Evolutionary conservation across 2,888 invertebrate species (phyloP), one percentile per base, ranked within the genome.

Genomic region (Nomada ferruginata): DNA sequence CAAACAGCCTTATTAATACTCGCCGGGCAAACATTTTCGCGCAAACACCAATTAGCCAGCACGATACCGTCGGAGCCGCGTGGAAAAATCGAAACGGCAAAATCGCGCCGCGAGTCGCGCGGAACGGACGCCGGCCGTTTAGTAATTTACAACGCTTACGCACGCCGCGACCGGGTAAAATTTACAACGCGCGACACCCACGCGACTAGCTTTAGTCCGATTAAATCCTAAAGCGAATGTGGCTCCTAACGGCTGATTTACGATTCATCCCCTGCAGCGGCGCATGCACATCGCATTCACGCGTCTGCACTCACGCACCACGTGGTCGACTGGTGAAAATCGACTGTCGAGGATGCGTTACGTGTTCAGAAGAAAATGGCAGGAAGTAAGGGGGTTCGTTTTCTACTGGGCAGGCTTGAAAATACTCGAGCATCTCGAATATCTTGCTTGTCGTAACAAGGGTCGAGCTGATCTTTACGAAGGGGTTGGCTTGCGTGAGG

Each of bases 171-270:
- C 66, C 23, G 57, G 26, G 57, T 13, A 57, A 76, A 82, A 82
- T 82, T 82, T 82, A 82, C 82, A 76, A 70, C 82, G 57, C 82
- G 82, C 52, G 66, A 76, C 82, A 76, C 76, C 82, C 82, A n/a
- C 52, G 76, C 76, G 70, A 65, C 65, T 72, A 76, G 76, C 80
- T 80, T 80, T 73, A 79, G 57, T 50, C 57, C 72, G 64, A 81
- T 69, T 82, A 73, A 76, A 77, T 64, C 71, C 65, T 52, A 69
- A 81, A 73, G 81, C 81, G 75, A 79, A 55, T 47, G 61, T 64
- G 20, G 23, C 77, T 63, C 36, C 82, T 72, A 66, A 65, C 64
- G 74, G 78, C 78, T 78, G 83, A 82, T 83, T 83, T 83, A 83
- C 83, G 77, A 78, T 82, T 71, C 83, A 74, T 13, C 83, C 61